A percentile compares a stretch with the other conserved stretches of the same genome.
These are phyloP conservation scores for Cheilosia urbana DNA, from an alignment of 2,888 invertebrate genomes.

Conservation along the genomic window DNA sequence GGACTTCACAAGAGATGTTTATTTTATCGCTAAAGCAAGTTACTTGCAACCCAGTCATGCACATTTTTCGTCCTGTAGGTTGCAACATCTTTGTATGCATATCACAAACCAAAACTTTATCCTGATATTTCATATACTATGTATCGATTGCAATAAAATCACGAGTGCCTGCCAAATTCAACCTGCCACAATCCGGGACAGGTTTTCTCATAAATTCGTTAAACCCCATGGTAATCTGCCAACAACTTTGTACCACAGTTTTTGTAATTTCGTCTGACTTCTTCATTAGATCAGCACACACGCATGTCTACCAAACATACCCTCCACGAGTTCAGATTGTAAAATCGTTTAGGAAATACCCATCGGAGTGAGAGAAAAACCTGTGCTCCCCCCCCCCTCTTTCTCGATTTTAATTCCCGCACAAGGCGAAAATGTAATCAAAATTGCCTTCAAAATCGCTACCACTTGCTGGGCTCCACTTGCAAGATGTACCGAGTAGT, in stretches of 20 bases:
- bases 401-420: neutral
- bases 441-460: constrained; percentile 48
- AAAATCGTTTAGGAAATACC: constrained; percentile 24
- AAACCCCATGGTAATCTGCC: neutral
- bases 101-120: too few relatives aligned
- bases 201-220: neutral
- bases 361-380: neutral
- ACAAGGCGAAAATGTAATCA: constrained; percentile 34
- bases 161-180: too few relatives aligned
- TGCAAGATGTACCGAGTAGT: constrained; percentile 31
- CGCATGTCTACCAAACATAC: neutral
- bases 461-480: constrained; percentile 35
- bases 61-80: too few relatives aligned
- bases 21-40: too few relatives aligned
- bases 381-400: neutral
- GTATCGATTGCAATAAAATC: too few relatives aligned
- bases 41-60: too few relatives aligned
- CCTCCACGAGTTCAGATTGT: neutral
- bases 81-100: too few relatives aligned
- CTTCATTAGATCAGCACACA: constrained; percentile 7
- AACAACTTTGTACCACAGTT: neutral
- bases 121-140: too few relatives aligned
- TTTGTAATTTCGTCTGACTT: constrained; percentile 23
- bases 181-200: neutral
- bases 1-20: too few relatives aligned